Base-by-base conservation (phyloP, 1,140 invertebrate species). In the Diorhabda carinulata region DNA sequence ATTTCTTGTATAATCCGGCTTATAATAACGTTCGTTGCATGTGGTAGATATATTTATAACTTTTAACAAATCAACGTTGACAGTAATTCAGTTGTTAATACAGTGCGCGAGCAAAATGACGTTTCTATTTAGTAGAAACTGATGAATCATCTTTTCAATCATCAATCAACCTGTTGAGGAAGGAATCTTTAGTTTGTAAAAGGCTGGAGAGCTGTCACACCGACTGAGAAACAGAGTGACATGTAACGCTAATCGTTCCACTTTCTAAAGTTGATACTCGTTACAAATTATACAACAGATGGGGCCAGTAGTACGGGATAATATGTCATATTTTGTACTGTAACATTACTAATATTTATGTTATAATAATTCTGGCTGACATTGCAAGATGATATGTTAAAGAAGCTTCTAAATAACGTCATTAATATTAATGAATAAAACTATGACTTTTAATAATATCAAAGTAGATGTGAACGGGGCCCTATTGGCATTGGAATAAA, bases 161-260 rank as follows among this genome's bases (percentile, higher is more conserved):
- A 62, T 62, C 61, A 62, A 62, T 62, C 61, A 62, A 62, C 61
- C 43, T 62, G 61, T 62, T 62, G 61, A 62, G 61, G 61, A 62
- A 62, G 61, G 61, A 62, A 62, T 62, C 61, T 62, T 62, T 43
- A 62, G 43, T 62, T 62, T 62, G 42, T 41, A 44, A 52, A 52
- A 52, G 47, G 47, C n/a, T 52, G 47, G 47, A 52, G 47, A 52
- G 47, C 47, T 52, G 47, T 52, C 47, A 4, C 47, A 52, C 47
- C 47, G 61, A 6, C 43, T 62, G 61, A 41, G 41, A 43, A 41
- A 41, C 9, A 43, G 61, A 62, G 61, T 62, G 61, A 62, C 61
- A 62, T n/a, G 61, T 52, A 52, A 52, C 25, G 61, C 61, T 62
- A 62, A 62, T 62, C 42, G 61, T 62, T 52, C 47, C n/a, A 52